A percentile compares a stretch with the other conserved stretches of the same genome.
Evolutionary conservation across 2,113 vertebrate genomes (phyloP).

Genomic region (Phodopus roborovskii): DNA sequence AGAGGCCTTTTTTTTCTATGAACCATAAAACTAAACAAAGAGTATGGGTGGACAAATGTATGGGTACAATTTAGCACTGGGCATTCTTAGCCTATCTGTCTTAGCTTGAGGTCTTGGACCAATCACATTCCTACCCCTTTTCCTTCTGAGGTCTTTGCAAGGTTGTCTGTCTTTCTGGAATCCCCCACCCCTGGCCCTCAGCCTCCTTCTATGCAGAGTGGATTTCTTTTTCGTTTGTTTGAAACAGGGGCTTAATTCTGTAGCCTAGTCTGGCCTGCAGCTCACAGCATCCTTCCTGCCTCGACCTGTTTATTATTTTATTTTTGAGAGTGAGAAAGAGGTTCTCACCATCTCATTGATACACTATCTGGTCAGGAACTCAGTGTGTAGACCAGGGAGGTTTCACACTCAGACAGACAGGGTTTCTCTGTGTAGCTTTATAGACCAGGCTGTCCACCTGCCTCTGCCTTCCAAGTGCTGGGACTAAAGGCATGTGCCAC

Average conservation of each 20-base stretch:
- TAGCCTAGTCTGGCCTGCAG: background rate
- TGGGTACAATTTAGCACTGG: background rate
- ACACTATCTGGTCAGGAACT: background rate
- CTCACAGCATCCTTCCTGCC: background rate
- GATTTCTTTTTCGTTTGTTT: background rate
- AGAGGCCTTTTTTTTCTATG: background rate
- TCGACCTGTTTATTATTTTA: background rate
- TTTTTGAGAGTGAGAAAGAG: background rate
- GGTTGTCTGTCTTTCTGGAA: background rate
- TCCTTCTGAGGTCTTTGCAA: background rate
- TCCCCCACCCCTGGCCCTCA: background rate
- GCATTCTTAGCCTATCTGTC: background rate
- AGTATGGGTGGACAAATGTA: background rate
- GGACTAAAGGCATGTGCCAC: no score
- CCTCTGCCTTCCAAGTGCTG: no score
- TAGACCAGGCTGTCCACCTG: no score
- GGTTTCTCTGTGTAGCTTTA: no score
- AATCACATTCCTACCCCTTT: fast-evolving
- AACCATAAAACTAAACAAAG: background rate
- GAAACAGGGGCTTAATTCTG: background rate
- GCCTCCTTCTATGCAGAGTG: background rate
- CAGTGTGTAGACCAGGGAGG: background rate
- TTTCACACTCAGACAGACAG: background rate
- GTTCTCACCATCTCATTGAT: background rate
- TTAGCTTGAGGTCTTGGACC: background rate